Evolutionary conservation across 2,113 vertebrate species (phyloP).

Genomic region (Alethe diademata): DNA sequence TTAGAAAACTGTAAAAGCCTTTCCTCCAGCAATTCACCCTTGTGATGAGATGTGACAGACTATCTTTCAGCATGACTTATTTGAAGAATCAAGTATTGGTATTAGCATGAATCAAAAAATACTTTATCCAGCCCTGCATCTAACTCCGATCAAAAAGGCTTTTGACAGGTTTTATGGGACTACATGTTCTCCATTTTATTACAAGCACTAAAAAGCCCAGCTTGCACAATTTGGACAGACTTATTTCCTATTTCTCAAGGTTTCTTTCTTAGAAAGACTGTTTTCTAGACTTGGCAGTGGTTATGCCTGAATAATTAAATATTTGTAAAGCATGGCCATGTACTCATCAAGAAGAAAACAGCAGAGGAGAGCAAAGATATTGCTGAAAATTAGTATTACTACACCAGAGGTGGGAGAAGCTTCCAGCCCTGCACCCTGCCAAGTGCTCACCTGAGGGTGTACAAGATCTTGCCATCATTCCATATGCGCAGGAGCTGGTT

Average conservation of each 20-base stretch:
- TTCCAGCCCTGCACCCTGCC: neutral
- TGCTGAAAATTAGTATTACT: neutral
- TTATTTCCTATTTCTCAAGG: neutral
- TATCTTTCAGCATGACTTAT: neutral
- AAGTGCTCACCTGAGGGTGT: constrained; percentile 85
- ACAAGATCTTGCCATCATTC: constrained; percentile 96
- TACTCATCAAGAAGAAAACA: neutral
- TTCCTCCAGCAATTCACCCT: constrained; percentile 1
- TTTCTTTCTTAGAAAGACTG: neutral
- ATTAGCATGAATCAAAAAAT: neutral
- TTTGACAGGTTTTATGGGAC: neutral
- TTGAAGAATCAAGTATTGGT: neutral
- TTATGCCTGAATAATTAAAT: neutral
- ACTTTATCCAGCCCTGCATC: neutral
- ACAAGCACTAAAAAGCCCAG: neutral
- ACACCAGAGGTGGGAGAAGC: neutral
- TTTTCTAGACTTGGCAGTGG: neutral
- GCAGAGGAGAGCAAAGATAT: neutral
- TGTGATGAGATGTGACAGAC: constrained; percentile 9
- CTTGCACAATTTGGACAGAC: neutral
- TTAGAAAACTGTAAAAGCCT: constrained; percentile 7
- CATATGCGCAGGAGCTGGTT: constrained; percentile 98
- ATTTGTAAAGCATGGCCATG: neutral
- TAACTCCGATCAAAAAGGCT: neutral
- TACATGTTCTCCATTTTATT: neutral